Evolutionary conservation across 2,888 invertebrate species (phyloP).

Genomic region (Diploptera punctata): DNA sequence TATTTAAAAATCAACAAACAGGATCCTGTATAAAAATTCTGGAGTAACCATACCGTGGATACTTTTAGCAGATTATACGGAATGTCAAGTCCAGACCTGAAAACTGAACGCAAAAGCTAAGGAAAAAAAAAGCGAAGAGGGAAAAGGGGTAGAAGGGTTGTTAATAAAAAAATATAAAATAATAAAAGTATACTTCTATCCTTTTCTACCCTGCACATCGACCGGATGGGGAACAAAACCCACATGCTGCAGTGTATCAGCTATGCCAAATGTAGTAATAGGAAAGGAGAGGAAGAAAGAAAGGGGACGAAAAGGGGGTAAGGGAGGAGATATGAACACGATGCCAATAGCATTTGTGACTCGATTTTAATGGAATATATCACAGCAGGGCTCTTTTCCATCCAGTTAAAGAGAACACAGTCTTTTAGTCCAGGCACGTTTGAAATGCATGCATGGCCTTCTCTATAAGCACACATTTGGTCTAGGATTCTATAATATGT

Average conservation of each 20-base stretch:
- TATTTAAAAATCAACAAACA: neutral
- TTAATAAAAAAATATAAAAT: slow-evolving; percentile 17
- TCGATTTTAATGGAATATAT: slow-evolving; percentile 27
- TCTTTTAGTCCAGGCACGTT: slow-evolving; percentile 15
- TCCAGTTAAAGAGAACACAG: slow-evolving; percentile 8
- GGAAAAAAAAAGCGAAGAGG: neutral
- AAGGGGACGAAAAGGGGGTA: neutral
- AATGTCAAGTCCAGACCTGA: slow-evolving; percentile 12
- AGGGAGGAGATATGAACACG: slow-evolving; percentile 8
- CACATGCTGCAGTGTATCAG: slow-evolving; percentile 2
- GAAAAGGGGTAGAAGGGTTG: neutral
- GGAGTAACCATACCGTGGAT: neutral
- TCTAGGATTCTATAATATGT: neutral
- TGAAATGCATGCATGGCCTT: neutral
- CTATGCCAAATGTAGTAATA: slow-evolving; percentile 14
- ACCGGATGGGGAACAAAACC: neutral
- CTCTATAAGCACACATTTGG: neutral
- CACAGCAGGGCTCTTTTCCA: slow-evolving; percentile 6
- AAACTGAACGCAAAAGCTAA: neutral
- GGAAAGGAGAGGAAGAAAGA: neutral
- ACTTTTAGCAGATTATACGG: slow-evolving; percentile 17
- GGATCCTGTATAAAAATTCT: neutral
- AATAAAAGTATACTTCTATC: slow-evolving; percentile 1
- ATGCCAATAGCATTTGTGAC: slow-evolving; percentile 30
- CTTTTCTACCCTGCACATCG: neutral